Evolutionary conservation across 2,888 invertebrate genomes (phyloP).

Genomic region (Yponomeuta cagnagella): DNA sequence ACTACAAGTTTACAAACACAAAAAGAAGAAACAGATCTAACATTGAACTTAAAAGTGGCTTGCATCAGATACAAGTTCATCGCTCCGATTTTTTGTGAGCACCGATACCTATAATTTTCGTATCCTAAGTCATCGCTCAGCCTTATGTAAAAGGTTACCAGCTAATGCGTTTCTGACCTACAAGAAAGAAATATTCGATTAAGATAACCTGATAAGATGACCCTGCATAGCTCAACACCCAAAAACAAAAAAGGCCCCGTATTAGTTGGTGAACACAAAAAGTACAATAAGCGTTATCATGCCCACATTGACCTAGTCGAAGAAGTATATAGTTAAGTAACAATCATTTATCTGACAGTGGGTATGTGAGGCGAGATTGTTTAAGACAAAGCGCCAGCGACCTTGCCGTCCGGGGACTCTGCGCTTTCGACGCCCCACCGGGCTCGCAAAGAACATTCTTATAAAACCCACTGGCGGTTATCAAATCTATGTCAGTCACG

Average conservation of each 20-base stretch:
- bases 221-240: not conserved
- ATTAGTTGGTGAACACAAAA: not conserved
- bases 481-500: slow-evolving; percentile 66
- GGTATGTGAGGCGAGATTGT: slow-evolving; percentile 52
- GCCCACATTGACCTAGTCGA: slow-evolving; percentile 42
- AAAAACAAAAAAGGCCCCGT: not conserved
- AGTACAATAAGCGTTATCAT: slow-evolving; percentile 4
- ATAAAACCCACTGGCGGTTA: slow-evolving; percentile 64
- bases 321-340: slow-evolving; percentile 38
- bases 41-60: not conserved
- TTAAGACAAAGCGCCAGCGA: slow-evolving; percentile 58
- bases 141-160: not conserved
- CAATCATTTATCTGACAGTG: slow-evolving; percentile 53
- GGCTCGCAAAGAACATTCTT: slow-evolving; percentile 48
- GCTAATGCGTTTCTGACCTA: not conserved
- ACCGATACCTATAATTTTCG: not conserved
- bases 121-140: not conserved
- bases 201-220: not conserved
- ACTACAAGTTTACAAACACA: not conserved
- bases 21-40: not conserved
- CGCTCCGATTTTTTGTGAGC: not conserved
- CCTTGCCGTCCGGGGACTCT: slow-evolving; percentile 56
- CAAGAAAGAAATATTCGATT: not conserved
- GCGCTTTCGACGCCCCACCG: slow-evolving; percentile 62
- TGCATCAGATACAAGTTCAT: not conserved